Conservation (phyloP, 2,888 invertebrate species). For the Drosophila limbata region DNA sequence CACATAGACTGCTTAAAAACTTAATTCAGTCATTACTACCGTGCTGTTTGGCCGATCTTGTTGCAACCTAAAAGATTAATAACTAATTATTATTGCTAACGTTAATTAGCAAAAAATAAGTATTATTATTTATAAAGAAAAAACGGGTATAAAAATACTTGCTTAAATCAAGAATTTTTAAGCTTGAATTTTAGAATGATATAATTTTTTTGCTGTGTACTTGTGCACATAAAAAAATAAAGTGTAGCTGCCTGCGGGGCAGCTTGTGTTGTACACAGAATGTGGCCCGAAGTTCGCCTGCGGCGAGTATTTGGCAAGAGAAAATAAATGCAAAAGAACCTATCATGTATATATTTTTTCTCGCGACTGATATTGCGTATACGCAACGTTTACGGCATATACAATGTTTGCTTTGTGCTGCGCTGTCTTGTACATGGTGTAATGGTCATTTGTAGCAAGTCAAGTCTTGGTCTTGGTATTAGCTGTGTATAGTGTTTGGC, state of each 20-base stretch:
- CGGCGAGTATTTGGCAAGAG: conserved; percentile 21
- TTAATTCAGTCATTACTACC: no score
- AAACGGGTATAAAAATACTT: no score
- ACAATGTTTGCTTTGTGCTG: conserved; percentile 2
- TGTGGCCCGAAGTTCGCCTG: conserved; percentile 53
- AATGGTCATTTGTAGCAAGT: conserved; percentile 35
- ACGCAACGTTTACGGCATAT: conserved; percentile 45
- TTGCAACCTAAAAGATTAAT: no score
- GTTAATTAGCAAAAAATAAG: no score
- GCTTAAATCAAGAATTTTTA: no score
- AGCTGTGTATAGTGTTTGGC: conserved; percentile 1
- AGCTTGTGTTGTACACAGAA: conserved; percentile 49
- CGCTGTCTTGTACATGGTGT: conserved; percentile 22
- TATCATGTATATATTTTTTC: conserved; percentile 15
- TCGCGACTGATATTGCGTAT: conserved; percentile 63
- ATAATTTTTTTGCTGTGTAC: no score
- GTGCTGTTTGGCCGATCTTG: no score
- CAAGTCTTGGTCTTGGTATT: conserved; percentile 12
- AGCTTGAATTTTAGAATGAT: no score
- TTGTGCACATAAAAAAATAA: conserved; percentile 61
- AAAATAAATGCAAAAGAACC: conserved; percentile 10
- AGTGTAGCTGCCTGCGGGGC: conserved; percentile 47
- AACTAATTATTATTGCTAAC: no score
- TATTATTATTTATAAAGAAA: no score
- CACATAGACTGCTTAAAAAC: no score